Evolutionary conservation across 2,113 vertebrate species (phyloP).

Genomic region (Manacus vitellinus): DNA sequence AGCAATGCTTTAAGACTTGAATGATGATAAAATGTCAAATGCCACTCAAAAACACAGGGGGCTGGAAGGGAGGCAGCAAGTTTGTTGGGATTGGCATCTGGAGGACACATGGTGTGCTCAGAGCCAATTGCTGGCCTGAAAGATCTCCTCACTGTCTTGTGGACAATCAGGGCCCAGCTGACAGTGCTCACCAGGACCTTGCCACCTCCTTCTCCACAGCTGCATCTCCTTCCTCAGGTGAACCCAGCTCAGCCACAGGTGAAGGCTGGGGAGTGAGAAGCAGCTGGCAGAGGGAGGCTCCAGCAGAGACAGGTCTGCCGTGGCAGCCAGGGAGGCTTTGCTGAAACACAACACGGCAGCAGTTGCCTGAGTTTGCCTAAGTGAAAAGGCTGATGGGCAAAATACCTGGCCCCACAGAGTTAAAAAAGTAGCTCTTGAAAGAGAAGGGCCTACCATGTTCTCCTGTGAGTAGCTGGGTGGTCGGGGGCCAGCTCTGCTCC

Average conservation of each 20-base stretch:
- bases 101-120: background rate
- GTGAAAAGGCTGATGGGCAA: background rate
- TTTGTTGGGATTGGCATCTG: no score
- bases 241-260: fast-evolving
- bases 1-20: background rate
- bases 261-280: background rate
- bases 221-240: no score
- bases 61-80: background rate
- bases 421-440: fast-evolving
- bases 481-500: background rate
- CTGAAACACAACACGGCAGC: background rate
- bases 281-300: background rate
- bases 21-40: background rate
- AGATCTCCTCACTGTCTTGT: background rate
- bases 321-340: background rate
- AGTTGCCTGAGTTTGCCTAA: fast-evolving
- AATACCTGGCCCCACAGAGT: fast-evolving
- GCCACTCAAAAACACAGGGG: background rate
- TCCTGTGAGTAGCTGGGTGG: background rate
- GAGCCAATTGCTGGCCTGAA: background rate
- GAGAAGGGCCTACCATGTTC: background rate
- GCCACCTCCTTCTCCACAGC: background rate
- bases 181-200: fast-evolving
- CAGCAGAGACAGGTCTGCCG: background rate
- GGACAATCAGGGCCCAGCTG: background rate